Base-by-base conservation (phyloP, 2,888 invertebrate species). In the Tachystola acroxantha region DNA sequence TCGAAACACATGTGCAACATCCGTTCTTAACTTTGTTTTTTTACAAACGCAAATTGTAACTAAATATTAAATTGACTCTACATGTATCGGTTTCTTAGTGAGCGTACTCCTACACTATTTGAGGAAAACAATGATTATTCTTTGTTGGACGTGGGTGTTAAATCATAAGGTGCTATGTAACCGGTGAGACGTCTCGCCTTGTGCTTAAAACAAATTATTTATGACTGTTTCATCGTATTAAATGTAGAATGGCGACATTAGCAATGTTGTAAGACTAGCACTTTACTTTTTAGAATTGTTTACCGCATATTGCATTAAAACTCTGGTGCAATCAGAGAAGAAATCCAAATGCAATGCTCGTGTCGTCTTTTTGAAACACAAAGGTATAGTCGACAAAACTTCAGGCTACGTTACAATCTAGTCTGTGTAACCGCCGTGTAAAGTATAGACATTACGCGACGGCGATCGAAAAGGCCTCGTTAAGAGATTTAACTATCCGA, bases 1-100 rank as follows among this genome's bases (percentile, higher is more conserved):
- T 68, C 58, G 56, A 70, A 77, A 73, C 86, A 85, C 76, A 85
- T 86, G 86, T 77, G 76, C 72, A 64, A 81, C 86, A 86, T 86
- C 86, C 86, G 85, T 58, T 76, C 63, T 43, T 57, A 57, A 65
- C 41, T 36, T 31, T 50, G 46, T 57, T 65, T 64, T 62, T 61
- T 57, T 44, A 7, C 30, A 30, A 10, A 10, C 44, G 46, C 52
- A 57, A 55, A 56, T 52, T 48, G 45, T 42, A 34, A 43, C 36
- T 44, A 38, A 39, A n/a, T n/a, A n/a, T 24, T 24, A 4, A 32
- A 24, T 7, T 16, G 10, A 10, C 10, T 33, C 24, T 47, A 46
- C n/a, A n/a, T n/a, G n/a, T 48, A 40, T 40, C 35, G 39, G 35
- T 32, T 40, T 33, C 30, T 43, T 19, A 25, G 13, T 42, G 42